Conservation (phyloP, 2,113 vertebrate genomes). For the Percopsis transmontana region DNA sequence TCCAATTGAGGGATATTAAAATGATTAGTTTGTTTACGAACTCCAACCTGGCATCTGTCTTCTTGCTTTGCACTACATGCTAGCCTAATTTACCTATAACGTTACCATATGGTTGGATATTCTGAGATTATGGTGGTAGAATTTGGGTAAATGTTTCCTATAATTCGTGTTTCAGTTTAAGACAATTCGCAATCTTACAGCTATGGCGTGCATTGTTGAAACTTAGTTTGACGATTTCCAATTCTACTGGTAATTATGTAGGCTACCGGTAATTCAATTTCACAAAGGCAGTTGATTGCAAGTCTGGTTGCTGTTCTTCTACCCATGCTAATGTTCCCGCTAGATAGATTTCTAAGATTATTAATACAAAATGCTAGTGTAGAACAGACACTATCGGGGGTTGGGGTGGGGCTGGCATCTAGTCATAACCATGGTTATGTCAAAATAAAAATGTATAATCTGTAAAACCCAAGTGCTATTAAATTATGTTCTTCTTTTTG, state of each 20-base stretch:
- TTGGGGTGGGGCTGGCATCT: neutral
- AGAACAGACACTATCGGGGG: neutral
- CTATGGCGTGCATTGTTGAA: neutral
- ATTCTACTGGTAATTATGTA: neutral
- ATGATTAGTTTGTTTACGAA: too few species aligned
- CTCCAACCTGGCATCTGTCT: too few species aligned
- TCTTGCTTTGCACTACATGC: too few species aligned
- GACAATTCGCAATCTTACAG: too few species aligned
- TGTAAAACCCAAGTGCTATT: neutral
- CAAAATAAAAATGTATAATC: neutral
- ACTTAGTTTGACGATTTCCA: neutral
- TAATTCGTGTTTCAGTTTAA: too few species aligned
- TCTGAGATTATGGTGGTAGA: too few species aligned
- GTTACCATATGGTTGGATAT: too few species aligned
- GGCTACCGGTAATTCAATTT: neutral
- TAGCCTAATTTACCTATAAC: too few species aligned
- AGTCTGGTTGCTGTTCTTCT: neutral
- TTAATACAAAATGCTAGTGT: neutral
- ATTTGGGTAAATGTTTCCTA: too few species aligned
- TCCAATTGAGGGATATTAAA: too few species aligned
- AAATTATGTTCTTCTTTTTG: neutral
- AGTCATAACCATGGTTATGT: neutral
- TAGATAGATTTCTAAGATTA: neutral
- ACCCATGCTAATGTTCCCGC: neutral
- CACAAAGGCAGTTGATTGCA: neutral